These are phyloP conservation scores for Alces alces DNA, from an alignment of 2,113 vertebrate species.

Conservation along the genomic window DNA sequence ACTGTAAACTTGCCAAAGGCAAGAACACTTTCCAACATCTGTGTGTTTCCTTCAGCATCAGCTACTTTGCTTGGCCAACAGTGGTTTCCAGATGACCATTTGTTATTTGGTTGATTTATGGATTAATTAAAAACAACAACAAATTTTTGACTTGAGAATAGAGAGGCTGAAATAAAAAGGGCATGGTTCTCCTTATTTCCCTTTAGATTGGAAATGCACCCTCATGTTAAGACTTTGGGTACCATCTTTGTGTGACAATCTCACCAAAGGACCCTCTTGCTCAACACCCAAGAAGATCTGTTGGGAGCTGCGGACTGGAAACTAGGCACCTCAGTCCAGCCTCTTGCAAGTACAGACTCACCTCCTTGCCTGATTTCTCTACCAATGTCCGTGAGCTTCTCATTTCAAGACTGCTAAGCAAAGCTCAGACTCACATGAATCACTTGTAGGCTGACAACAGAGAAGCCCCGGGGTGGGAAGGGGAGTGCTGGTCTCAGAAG, in stretches of 20 bases:
- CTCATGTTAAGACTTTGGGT: neutral
- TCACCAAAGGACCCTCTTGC: neutral
- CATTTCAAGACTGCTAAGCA: neutral
- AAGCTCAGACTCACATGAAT: neutral
- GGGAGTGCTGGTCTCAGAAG: neutral
- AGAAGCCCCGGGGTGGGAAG: neutral
- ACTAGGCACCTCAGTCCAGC: neutral
- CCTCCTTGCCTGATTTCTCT: neutral
- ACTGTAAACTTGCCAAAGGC: conserved; percentile 12
- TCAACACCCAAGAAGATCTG: neutral
- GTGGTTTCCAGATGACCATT: neutral
- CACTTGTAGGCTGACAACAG: neutral
- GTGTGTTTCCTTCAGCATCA: neutral
- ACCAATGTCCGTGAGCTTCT: fast-evolving
- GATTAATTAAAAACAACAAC: neutral
- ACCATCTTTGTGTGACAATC: neutral
- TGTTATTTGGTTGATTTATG: neutral
- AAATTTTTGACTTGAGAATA: neutral
- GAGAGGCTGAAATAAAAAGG: neutral
- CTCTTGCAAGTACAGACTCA: neutral
- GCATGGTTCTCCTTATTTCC: neutral
- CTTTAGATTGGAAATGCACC: neutral
- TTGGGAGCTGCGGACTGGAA: neutral
- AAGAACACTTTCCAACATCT: neutral
- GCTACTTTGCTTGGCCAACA: neutral